Evolutionary conservation across 2,888 invertebrate genomes (phyloP).

Genomic region (Microplitis manilae): DNA sequence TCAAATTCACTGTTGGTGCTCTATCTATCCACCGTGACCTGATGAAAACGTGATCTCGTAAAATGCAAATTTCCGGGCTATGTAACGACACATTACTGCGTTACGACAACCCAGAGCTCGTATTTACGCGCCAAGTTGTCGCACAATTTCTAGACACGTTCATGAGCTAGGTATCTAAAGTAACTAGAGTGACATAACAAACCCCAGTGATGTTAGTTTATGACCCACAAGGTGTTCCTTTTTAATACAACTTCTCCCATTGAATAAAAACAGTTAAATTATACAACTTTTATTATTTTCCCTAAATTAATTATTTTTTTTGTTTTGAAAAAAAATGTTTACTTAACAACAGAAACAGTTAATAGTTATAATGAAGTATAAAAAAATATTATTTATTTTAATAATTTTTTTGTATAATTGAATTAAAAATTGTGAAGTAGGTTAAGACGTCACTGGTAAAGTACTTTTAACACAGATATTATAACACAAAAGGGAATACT

Average conservation of each 20-base stretch:
- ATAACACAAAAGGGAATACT: slow-evolving; percentile 5
- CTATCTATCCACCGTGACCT: slow-evolving; percentile 6
- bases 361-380: too few relatives aligned
- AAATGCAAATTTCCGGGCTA: slow-evolving; percentile 50
- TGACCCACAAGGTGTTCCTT: slow-evolving; percentile 7
- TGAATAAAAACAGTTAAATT: neutral
- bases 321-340: neutral
- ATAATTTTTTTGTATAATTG: neutral
- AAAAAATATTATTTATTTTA: neutral
- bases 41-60: slow-evolving; percentile 47
- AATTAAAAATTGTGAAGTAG: neutral
- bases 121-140: slow-evolving; percentile 20
- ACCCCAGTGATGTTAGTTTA: slow-evolving; percentile 6
- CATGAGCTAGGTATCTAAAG: neutral
- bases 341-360: neutral
- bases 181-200: slow-evolving; percentile 1
- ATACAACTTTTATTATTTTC: neutral
- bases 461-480: neutral
- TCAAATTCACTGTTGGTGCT: neutral
- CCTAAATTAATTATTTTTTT: neutral
- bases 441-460: slow-evolving; percentile 4
- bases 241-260: neutral
- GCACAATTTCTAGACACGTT: slow-evolving; percentile 13
- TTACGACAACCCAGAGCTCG: slow-evolving; percentile 36
- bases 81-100: slow-evolving; percentile 40